A percentile compares a stretch with the other conserved stretches of the same genome.
These are phyloP conservation scores for Automeris io DNA, from an alignment of 2,888 invertebrate genomes.

Conservation along the genomic window DNA sequence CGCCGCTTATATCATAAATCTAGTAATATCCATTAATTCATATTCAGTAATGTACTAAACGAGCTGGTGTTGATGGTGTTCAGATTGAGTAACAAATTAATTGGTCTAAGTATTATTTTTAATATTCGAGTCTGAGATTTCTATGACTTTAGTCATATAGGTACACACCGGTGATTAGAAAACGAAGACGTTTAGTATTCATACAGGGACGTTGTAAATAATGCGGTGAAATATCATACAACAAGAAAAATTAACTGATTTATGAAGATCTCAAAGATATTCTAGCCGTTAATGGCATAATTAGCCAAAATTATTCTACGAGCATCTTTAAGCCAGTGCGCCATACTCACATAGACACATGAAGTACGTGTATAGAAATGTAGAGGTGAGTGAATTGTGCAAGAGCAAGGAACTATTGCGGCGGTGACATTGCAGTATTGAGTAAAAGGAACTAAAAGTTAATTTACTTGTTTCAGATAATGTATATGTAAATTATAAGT, in stretches of 20 bases:
- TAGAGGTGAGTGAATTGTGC: neutral
- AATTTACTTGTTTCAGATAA: neutral
- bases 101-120: neutral
- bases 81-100: too few relatives aligned
- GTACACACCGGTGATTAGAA: neutral
- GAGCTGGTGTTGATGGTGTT: too few relatives aligned
- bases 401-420: neutral
- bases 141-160: too few relatives aligned
- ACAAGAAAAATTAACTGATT: neutral
- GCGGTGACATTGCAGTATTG: neutral
- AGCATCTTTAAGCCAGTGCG: neutral
- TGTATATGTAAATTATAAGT: neutral
- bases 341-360: neutral
- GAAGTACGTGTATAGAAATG: too few relatives aligned
- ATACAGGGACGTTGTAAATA: neutral
- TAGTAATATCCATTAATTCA: too few relatives aligned
- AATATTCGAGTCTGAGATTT: neutral
- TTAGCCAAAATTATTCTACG: neutral
- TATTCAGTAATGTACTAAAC: too few relatives aligned
- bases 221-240: neutral
- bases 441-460: neutral
- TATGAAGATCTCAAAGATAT: too few relatives aligned
- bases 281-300: neutral
- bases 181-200: neutral
- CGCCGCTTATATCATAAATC: too few relatives aligned